Conservation (phyloP, 2,797 vertebrate genomes). For the Hypotaenidia okinawae region DNA sequence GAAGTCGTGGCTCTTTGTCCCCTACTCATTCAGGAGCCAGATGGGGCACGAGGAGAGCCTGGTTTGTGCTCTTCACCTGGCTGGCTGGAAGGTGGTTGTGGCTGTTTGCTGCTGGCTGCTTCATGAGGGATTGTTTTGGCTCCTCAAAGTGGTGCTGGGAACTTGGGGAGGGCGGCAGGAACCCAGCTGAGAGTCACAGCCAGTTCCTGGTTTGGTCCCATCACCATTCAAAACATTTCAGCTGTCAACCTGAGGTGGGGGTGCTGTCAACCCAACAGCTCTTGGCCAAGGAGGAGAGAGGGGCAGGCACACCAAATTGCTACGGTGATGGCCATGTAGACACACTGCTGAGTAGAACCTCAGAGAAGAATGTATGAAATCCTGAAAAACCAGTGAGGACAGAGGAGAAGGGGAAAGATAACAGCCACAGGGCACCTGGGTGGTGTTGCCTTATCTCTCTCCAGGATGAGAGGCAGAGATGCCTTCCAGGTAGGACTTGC, state of each 20-base stretch:
- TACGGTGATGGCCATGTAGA: neutral
- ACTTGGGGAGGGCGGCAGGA: neutral
- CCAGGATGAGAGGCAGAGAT: neutral
- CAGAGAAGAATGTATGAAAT: neutral
- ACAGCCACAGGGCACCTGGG: neutral
- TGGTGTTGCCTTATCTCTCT: neutral
- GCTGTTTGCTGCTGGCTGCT: neutral
- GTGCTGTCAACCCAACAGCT: neutral
- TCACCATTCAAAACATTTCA: neutral
- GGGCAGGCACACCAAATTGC: neutral
- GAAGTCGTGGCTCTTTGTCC: neutral
- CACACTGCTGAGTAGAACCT: neutral
- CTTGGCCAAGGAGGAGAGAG: neutral
- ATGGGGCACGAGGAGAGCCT: neutral
- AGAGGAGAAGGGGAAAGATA: neutral
- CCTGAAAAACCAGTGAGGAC: neutral
- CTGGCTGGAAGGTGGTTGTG: neutral
- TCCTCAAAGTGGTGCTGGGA: neutral
- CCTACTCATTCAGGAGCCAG: neutral
- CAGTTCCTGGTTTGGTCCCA: neutral
- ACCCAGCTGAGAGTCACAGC: neutral
- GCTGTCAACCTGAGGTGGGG: neutral
- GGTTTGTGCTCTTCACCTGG: neutral
- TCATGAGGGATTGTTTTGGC: neutral
- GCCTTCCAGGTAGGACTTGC: neutral